A percentile compares a stretch with the other conserved stretches of the same genome.
Evolutionary conservation across 2,888 invertebrate species (phyloP).

Genomic region (Dryococelus australis): DNA sequence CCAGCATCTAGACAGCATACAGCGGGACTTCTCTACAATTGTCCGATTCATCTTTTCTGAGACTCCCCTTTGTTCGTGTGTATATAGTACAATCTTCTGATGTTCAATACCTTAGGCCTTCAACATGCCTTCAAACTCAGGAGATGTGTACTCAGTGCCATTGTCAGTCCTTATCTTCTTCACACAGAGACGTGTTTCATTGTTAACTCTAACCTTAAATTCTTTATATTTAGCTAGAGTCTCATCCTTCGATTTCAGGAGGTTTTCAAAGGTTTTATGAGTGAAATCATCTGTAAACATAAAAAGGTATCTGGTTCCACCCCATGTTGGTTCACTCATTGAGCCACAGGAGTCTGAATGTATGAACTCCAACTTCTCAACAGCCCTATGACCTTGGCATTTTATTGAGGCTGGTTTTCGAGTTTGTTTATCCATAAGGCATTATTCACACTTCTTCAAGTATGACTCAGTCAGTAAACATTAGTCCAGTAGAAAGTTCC

Average conservation of each 20-base stretch:
- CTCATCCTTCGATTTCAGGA: neutral
- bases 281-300: neutral
- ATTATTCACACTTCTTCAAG: too few relatives aligned
- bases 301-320: neutral
- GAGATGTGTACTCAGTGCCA: neutral
- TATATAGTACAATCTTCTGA: conserved; percentile 51
- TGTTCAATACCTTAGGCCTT: conserved; percentile 50
- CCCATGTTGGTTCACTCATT: neutral
- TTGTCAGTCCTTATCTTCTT: neutral
- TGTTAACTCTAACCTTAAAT: neutral
- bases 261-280: neutral
- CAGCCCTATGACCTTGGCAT: too few relatives aligned
- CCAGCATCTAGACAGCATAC: conserved; percentile 49
- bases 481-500: too few relatives aligned
- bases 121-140: conserved; percentile 37
- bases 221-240: neutral
- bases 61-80: conserved; percentile 54
- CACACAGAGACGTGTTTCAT: neutral
- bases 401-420: too few relatives aligned
- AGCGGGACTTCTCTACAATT: conserved; percentile 50
- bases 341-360: too few relatives aligned
- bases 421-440: too few relatives aligned
- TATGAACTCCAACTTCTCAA: too few relatives aligned
- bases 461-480: too few relatives aligned
- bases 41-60: conserved; percentile 53